These are phyloP conservation scores for Rhagonycha fulva DNA, from an alignment of 2,888 invertebrate species.

Conservation along the genomic window DNA sequence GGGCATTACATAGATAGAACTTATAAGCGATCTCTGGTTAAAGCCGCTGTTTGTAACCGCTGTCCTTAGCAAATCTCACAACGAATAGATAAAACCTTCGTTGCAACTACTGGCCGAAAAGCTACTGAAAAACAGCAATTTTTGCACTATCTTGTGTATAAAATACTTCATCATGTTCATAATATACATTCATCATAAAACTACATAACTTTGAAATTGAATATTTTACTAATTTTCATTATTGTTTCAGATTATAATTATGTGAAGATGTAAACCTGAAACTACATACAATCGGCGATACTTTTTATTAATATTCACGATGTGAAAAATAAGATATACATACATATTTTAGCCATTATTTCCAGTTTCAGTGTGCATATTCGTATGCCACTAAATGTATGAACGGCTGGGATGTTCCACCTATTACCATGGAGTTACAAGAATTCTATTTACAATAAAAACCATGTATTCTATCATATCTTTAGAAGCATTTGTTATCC, in stretches of 20 bases:
- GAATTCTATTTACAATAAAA: constrained; percentile 39
- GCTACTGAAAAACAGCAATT: too few species aligned
- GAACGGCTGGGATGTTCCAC: constrained; percentile 30
- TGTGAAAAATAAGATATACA: not conserved
- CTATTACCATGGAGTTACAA: constrained; percentile 36
- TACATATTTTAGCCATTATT: not conserved
- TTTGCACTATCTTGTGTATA: too few species aligned
- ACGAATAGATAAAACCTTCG: too few species aligned
- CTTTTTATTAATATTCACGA: not conserved
- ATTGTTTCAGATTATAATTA: not conserved
- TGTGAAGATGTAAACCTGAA: not conserved
- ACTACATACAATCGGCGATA: not conserved
- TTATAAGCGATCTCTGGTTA: too few species aligned
- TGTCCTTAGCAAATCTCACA: too few species aligned
- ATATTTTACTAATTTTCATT: not conserved
- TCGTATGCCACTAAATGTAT: constrained; percentile 33
- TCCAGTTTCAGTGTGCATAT: constrained; percentile 28
- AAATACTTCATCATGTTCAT: too few species aligned
- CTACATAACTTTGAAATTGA: too few species aligned
- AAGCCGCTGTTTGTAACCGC: too few species aligned
- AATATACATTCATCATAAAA: too few species aligned
- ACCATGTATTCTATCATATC: constrained; percentile 41
- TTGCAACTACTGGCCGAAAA: too few species aligned
- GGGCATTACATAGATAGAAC: too few species aligned
- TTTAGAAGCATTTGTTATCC: constrained; percentile 35